Percentiles rank a stretch among this genome's conserved stretches.
phyloP scores from a whole-genome alignment of 2,888 invertebrate species.

The Napeogenes inachia region DNA sequence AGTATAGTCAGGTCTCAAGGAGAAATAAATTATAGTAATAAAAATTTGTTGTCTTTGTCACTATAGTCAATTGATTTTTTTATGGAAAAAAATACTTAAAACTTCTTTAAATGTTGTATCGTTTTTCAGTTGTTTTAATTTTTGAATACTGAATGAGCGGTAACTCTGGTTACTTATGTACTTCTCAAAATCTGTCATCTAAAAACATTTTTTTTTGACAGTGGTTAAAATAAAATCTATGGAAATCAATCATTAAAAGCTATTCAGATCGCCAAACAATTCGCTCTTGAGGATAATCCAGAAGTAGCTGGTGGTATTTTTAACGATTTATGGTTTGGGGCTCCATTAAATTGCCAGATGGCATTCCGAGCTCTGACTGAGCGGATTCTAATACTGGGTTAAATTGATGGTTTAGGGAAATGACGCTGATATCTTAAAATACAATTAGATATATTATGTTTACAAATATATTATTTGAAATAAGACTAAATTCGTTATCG shows the following conservation, averaged over 20 bases:
- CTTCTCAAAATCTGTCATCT: no score
- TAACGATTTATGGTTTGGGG: conserved; percentile 11
- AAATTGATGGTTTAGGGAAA: conserved; percentile 18
- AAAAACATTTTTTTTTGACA: no score
- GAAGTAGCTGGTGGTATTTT: conserved; percentile 17
- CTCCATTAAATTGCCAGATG: conserved; percentile 23
- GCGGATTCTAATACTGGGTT: conserved; percentile 10
- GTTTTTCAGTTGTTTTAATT: no score
- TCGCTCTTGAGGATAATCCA: not conserved
- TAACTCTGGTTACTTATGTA: no score
- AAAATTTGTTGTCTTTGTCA: no score
- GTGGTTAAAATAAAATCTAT: no score
- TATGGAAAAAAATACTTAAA: conserved; percentile 11
- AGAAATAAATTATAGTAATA: no score
- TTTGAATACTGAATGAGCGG: no score
- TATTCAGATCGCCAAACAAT: no score
- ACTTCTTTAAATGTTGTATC: no score
- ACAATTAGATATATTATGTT: not conserved
- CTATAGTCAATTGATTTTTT: conserved; percentile 7
- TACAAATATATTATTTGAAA: not conserved
- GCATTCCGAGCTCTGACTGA: conserved; percentile 17
- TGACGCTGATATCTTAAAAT: conserved; percentile 14
- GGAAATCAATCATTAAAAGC: no score
- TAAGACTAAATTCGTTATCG: no score
- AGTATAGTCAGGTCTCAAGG: not conserved